These are phyloP conservation scores for Serinus canaria DNA, from an alignment of 2,113 vertebrate species.

Conservation along the genomic window DNA sequence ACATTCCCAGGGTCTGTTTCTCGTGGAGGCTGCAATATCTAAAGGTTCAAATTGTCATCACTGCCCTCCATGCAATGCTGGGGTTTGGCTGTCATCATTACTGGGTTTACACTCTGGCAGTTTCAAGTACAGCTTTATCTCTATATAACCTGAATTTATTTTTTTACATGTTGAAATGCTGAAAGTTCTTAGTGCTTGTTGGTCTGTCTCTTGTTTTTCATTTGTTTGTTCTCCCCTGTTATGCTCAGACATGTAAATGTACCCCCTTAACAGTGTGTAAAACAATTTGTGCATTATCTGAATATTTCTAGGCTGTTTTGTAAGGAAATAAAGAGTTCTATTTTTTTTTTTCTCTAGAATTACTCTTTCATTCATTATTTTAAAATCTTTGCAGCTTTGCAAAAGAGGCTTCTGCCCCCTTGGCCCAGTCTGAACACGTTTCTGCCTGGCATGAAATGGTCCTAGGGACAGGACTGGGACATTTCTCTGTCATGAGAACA, in stretches of 20 bases:
- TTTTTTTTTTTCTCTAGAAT: background rate
- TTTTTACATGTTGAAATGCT: background rate
- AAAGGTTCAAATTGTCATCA: background rate
- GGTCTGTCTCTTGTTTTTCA: background rate
- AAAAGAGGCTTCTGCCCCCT: background rate
- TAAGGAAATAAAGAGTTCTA: constrained; percentile 28
- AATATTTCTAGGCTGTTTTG: background rate
- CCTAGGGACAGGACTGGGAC: background rate
- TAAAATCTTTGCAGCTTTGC: background rate
- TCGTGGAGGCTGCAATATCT: background rate
- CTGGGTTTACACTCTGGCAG: background rate
- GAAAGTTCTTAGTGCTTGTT: background rate
- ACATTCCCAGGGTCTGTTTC: rapidly evolving
- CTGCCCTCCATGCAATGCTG: background rate
- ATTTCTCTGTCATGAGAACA: background rate
- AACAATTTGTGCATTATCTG: background rate
- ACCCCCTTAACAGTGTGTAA: background rate
- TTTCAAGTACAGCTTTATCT: background rate
- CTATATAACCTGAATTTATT: background rate
- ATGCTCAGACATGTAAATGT: background rate
- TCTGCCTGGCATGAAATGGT: background rate
- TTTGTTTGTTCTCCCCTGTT: background rate
- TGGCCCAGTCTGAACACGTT: rapidly evolving
- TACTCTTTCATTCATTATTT: background rate
- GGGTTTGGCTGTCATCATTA: background rate